Base-by-base conservation (phyloP, 2,113 vertebrate species). In the Ptyas mucosa region DNA sequence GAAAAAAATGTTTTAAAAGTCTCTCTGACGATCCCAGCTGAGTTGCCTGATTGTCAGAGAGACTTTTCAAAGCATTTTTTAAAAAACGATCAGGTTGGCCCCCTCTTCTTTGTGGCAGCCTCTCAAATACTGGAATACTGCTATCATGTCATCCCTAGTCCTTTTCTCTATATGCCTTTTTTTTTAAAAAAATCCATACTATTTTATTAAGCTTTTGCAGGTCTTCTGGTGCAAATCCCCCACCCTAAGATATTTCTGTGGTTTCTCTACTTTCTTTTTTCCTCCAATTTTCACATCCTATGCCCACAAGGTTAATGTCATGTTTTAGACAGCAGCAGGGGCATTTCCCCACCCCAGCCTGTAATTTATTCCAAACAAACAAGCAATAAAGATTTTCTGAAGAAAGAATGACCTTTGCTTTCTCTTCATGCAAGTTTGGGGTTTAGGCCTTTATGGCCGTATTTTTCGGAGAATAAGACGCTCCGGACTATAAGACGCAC, bases 321-420 rank as follows among this genome's bases (percentile, higher is more conserved):
- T 34, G 29, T 69, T n/a, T 69, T 69, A 69, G 24, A 61, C 61
- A 69, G 61, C 10, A 11, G 29, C 29, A n/a, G 61, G 61, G 61
- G 64, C 14, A 34, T 75, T 89, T 92, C 85, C 95, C 90, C 94
- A 90, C 94, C 95, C 24, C 8, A 14, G 95, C 51, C 93, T 94
- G 91, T 92, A 95, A 92, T 94, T 94, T 96, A 94, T 92, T 95
- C 90, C 94, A 97, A 95, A 95, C 91, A 96, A 96, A 95, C 92
- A 96, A 93, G 75, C 93, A 94, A 91, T 88, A 94, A 61, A 91
- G 94, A 91, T 94, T 93, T 96, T 93, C 94, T 29, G 92, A 95
- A 93, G 95, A 97, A 96, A 94, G 39, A 10, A 94, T 87, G 23
- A 51, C 12, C 1, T 95, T 94, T 95, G 93, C 92, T 95, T 95